Percentiles rank a stretch among this genome's conserved stretches.
Evolutionary conservation across 2,888 invertebrate species (phyloP).

Genomic region (Flexamia atlantica): DNA sequence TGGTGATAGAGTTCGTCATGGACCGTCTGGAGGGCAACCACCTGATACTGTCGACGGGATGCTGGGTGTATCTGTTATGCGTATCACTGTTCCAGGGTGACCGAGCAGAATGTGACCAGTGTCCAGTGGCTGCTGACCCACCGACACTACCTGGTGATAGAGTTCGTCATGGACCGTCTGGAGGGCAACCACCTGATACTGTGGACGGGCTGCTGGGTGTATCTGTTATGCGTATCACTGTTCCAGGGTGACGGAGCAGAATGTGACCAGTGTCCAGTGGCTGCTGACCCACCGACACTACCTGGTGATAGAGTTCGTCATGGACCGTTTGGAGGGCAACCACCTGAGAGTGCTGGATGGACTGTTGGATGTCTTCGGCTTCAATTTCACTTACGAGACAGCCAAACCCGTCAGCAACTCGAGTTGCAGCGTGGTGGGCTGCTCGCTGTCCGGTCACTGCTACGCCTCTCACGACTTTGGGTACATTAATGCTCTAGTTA

Average conservation of each 20-base stretch:
- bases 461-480: slow-evolving; percentile 82
- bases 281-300: slow-evolving; percentile 84
- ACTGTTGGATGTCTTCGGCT: slow-evolving; percentile 91
- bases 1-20: slow-evolving; percentile 88
- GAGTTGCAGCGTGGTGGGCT: slow-evolving; percentile 86
- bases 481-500: not conserved
- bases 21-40: slow-evolving; percentile 88
- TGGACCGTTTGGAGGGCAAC: slow-evolving; percentile 86
- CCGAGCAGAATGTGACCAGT: slow-evolving; percentile 84
- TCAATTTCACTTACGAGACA: slow-evolving; percentile 95
- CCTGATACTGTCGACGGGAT: slow-evolving; percentile 75
- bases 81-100: slow-evolving; percentile 76
- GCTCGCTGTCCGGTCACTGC: slow-evolving; percentile 92
- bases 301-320: slow-evolving; percentile 86
- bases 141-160: slow-evolving; percentile 88
- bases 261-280: slow-evolving; percentile 80
- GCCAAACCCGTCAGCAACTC: slow-evolving; percentile 74
- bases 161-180: slow-evolving; percentile 83
- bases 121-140: slow-evolving; percentile 79
- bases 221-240: not conserved
- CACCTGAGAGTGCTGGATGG: slow-evolving; percentile 90
- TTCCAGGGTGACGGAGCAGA: slow-evolving; percentile 81
- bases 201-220: slow-evolving; percentile 88
- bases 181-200: slow-evolving; percentile 88
- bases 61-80: slow-evolving; percentile 81